Conservation (phyloP, 35 echinoderm and acorn worm species). For the Ophiothrix spiculata region DNA sequence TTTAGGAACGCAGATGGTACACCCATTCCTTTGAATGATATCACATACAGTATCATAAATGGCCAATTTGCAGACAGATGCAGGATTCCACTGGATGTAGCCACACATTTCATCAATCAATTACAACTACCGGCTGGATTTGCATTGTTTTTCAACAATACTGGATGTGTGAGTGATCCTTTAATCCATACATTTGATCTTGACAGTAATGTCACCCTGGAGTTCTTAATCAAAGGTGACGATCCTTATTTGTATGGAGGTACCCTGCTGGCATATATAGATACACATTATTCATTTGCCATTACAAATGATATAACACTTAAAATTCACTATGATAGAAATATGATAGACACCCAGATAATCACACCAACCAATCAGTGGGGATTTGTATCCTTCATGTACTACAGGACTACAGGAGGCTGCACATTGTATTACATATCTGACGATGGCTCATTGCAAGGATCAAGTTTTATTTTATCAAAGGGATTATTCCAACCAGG, state of each 20-base stretch:
- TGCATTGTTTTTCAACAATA: conserved; percentile 57
- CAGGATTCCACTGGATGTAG: conserved; percentile 10
- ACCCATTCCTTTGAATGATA: conserved; percentile 12
- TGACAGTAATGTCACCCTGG: conserved; percentile 50
- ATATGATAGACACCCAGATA: conserved; percentile 52
- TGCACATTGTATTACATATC: conserved; percentile 56
- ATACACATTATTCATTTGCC: conserved; percentile 29
- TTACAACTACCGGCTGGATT: conserved; percentile 50
- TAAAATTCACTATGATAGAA: conserved; percentile 26
- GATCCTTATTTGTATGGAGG: conserved; percentile 24
- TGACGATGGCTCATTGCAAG: conserved; percentile 32
- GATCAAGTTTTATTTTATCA: conserved; percentile 31
- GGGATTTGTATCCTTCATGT: conserved; percentile 69
- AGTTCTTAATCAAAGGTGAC: conserved; percentile 53
- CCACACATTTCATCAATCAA: conserved; percentile 51
- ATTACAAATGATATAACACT: conserved; percentile 51
- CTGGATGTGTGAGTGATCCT: conserved; percentile 58
- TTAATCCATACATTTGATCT: conserved; percentile 31
- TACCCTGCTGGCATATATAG: conserved; percentile 43
- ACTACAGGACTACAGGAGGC: conserved; percentile 24
- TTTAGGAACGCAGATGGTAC: conserved; percentile 8
- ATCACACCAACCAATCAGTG: conserved; percentile 31
- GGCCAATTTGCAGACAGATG: conserved; percentile 56
- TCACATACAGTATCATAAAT: conserved; percentile 61
- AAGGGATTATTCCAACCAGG: conserved; percentile 33